Evolutionary conservation across 2,113 vertebrate species (phyloP), one percentile per base, ranked within the genome.

Genomic region (Orientallactaga bullata): DNA sequence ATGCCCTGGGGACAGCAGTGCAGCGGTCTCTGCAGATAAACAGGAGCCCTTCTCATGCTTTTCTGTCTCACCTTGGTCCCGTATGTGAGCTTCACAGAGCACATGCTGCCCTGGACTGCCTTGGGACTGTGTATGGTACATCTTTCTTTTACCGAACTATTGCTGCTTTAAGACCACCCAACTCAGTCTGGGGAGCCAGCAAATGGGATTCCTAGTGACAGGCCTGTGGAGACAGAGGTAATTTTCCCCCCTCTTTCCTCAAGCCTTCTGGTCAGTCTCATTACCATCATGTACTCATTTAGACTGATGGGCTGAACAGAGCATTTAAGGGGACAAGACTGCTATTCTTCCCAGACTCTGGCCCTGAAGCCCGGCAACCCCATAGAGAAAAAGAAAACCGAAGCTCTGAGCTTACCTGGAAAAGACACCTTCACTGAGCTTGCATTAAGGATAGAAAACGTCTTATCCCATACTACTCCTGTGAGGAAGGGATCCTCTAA

Each of bases 251-350:
- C 63, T 9, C 51, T 73, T 89, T 35, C 12, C 13, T 81, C 88
- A 7, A 73, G 16, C 65, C 63, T 28, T 65, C 82, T 80, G 88
- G 71, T 94, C 86, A 69, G 35, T 63, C 71, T 68, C 73, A 1
- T 95, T 94, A 74, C 69, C 91, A 89, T 95, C 93, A 95, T 97
- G 95, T 37, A 87, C 84, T 96, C 84, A 86, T 97, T 97, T 97
- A 93, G 6, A 1, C 42, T 79, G 88, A 93, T 35, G 85, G 76
- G 91, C 63, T 24, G 83, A 89, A 94, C 91, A 72, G 37, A 81
- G 51, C 76, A 15, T 93, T 88, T 71, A 55, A 51, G 91, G 65
- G 68, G 97, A 95, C 39, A 96, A 95, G 97, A 95, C 32, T 72
- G n/a, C 51, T 84, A 0, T 71, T 96, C 58, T 94, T 76, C 65